Percentiles rank a stretch among this genome's conserved stretches.
Conservation (phyloP, 1,140 invertebrate genomes). For the Drosophila orena region DNA sequence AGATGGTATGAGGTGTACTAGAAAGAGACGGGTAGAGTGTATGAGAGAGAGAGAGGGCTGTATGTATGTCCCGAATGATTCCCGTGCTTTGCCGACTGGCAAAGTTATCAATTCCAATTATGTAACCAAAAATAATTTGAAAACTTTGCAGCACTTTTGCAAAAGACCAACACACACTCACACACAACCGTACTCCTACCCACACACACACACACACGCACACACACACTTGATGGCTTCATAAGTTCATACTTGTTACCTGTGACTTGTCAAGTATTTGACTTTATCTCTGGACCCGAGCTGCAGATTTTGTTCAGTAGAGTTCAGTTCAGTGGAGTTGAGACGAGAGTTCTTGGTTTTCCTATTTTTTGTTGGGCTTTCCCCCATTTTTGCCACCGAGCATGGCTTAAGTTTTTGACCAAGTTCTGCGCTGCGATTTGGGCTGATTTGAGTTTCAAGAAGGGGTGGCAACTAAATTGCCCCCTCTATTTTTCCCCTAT, state of each 20-base stretch:
- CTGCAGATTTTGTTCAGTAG: constrained; percentile 1
- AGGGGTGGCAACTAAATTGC: background rate
- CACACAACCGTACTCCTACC: constrained; percentile 15
- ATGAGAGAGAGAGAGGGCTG: background rate
- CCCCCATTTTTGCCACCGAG: constrained; percentile 12
- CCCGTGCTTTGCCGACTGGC: constrained; percentile 40
- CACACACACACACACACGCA: constrained; percentile 2
- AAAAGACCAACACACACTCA: constrained; percentile 62
- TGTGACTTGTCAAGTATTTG: constrained; percentile 83
- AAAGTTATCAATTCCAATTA: constrained; percentile 83
- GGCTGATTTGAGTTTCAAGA: constrained; percentile 10
- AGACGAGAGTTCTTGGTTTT: constrained; percentile 28
- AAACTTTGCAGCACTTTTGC: constrained; percentile 77
- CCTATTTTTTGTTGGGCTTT: constrained; percentile 15
- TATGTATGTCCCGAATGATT: constrained; percentile 11
- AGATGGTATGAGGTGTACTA: background rate
- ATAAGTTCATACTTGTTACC: constrained; percentile 81
- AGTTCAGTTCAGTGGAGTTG: constrained; percentile 39
- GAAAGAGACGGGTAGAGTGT: background rate
- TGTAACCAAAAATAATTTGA: constrained; percentile 83
- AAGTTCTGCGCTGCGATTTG: constrained; percentile 55
- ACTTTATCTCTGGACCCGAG: constrained; percentile 72
- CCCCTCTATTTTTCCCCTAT: no score
- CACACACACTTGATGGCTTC: constrained; percentile 63
- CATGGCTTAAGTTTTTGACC: constrained; percentile 61